These are phyloP conservation scores for Cyrtorhinus lividipennis DNA, from an alignment of 1,140 invertebrate species.

Conservation along the genomic window DNA sequence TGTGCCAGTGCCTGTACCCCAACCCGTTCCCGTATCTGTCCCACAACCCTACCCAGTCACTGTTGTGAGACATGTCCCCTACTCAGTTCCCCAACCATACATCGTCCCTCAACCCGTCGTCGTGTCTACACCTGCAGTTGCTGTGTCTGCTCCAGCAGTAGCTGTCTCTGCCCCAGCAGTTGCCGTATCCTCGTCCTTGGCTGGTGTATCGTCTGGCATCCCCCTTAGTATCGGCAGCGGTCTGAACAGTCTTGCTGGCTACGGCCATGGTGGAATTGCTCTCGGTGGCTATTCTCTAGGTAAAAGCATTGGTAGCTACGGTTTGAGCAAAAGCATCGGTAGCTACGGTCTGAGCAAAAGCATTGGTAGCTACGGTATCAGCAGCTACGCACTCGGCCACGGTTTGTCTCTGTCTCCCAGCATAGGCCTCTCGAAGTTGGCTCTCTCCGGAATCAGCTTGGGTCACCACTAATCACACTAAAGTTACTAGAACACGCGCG, in stretches of 20 bases:
- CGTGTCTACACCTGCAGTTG: background rate
- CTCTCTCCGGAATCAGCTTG: background rate
- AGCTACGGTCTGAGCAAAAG: background rate
- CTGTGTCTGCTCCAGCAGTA: background rate
- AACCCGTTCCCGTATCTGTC: conserved; percentile 15
- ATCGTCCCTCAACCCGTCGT: conserved; percentile 10
- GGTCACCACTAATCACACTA: background rate
- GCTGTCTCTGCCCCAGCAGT: background rate
- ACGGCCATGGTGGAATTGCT: background rate
- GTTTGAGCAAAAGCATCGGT: background rate
- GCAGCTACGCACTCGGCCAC: background rate
- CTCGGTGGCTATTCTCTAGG: too few species aligned
- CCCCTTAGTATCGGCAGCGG: background rate
- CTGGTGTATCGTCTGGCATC: background rate
- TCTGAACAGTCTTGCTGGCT: too few species aligned
- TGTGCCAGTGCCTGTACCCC: conserved; percentile 15
- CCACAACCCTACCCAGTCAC: conserved; percentile 16
- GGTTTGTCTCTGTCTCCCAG: background rate
- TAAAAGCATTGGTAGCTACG: background rate
- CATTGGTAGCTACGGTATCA: background rate
- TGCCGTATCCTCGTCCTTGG: background rate
- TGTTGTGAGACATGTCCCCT: conserved; percentile 10
- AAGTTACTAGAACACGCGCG: background rate
- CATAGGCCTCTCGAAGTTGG: background rate
- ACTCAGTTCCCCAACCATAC: conserved; percentile 13